Percentiles rank a stretch among this genome's conserved stretches.
Conservation (phyloP, 2,888 invertebrate species). For the Acleris holmiana region DNA sequence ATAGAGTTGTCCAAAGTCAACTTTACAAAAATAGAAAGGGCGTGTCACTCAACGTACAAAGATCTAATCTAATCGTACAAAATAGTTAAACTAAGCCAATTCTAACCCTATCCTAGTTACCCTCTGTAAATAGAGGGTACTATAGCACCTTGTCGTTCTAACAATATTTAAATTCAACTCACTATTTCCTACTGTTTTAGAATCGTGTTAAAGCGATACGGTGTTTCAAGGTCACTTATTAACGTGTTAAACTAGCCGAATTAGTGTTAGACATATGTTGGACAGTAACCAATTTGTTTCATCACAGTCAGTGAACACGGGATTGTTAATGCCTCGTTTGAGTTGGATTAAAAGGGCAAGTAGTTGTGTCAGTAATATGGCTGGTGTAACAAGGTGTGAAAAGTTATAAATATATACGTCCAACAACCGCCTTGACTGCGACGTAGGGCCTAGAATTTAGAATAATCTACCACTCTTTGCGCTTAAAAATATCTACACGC, state of each 20-base stretch:
- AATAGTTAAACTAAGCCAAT: constrained; percentile 25
- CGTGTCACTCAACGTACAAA: constrained; percentile 10
- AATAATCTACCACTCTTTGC: too few species aligned
- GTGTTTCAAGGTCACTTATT: constrained; percentile 22
- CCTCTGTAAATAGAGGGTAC: constrained; percentile 26
- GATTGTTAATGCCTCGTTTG: constrained; percentile 19
- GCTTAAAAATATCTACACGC: too few species aligned
- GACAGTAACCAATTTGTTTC: constrained; percentile 36
- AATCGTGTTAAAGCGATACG: constrained; percentile 2
- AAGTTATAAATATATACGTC: too few species aligned
- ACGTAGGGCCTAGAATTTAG: too few species aligned
- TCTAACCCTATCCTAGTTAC: constrained; percentile 31
- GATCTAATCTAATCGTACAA: constrained; percentile 15
- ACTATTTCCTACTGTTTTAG: not conserved
- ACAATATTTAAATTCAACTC: not conserved
- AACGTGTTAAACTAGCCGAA: constrained; percentile 11
- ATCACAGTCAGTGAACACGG: constrained; percentile 19
- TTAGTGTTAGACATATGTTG: constrained; percentile 47
- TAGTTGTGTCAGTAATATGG: too few species aligned
- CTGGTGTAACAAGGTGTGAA: too few species aligned
- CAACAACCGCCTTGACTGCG: too few species aligned
- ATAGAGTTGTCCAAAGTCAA: too few species aligned
- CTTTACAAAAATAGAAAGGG: not conserved
- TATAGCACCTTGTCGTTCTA: constrained; percentile 10
- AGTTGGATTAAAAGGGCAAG: constrained; percentile 6